These are phyloP conservation scores for Stomatorhinus walkeri DNA, from an alignment of 2,797 vertebrate genomes.

Conservation along the genomic window DNA sequence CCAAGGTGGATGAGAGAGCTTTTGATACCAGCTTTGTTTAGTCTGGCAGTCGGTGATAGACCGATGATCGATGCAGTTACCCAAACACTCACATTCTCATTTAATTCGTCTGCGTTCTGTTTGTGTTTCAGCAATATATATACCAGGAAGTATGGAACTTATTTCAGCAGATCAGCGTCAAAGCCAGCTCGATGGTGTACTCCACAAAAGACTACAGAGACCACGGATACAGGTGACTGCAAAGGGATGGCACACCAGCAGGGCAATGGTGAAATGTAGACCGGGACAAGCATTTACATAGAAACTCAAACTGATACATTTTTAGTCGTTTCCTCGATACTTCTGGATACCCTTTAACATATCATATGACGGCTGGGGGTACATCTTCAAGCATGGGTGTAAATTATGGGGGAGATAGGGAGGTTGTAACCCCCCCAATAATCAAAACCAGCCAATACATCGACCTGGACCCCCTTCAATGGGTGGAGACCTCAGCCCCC, in stretches of 20 bases:
- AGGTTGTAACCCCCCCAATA: no score
- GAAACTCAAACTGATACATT: neutral
- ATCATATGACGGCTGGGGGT: neutral
- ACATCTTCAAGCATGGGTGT: neutral
- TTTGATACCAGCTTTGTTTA: neutral
- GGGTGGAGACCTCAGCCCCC: neutral
- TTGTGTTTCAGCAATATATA: conserved; percentile 79
- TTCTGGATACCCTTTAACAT: neutral
- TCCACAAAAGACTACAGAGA: conserved; percentile 92
- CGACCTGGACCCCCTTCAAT: neutral
- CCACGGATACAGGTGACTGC: conserved; percentile 83
- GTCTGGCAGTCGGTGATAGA: neutral
- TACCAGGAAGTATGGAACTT: conserved; percentile 98
- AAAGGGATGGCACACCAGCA: neutral
- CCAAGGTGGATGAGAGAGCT: neutral
- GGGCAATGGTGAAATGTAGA: neutral
- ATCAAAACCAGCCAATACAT: neutral
- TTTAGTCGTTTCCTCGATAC: neutral
- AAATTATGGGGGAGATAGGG: neutral
- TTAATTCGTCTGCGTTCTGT: neutral
- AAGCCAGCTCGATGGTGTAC: conserved; percentile 94
- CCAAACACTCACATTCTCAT: neutral
- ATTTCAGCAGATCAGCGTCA: conserved; percentile 97
- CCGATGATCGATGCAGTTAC: neutral
- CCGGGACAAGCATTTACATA: neutral